Evolutionary conservation across 1,140 invertebrate species (phyloP), one percentile per base, ranked within the genome.

Genomic region (Wiebesia pumilae): DNA sequence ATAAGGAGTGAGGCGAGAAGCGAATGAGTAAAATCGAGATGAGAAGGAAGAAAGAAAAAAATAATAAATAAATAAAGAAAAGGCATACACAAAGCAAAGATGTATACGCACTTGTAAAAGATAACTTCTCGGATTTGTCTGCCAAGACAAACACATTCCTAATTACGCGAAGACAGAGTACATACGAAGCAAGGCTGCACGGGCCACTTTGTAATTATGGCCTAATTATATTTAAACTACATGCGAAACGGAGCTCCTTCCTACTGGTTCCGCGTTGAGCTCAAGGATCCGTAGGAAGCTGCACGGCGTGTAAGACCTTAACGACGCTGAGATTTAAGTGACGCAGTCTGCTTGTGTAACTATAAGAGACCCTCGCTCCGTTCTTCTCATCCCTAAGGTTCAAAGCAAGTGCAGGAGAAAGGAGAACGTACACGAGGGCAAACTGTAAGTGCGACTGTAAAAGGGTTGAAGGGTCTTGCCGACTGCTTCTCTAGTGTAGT

Each of bases 271-370:
- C 58, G 58, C 33, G 79, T 24, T 0, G 38, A 38, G 69, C 71
- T 75, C 71, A 24, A 40, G 40, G 24, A 38, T 43, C 40, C 40
- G 38, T 27, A 75, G 71, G 69, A 73, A 73, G 21, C 69, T 73
- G 69, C 69, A 27, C 71, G 35, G 65, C 71, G 58, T 30, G 33
- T 62, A 77, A 84, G 85, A 83, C 79, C 84, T 88, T 88, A 88
- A 89, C 87, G 84, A 88, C 84, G 85, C 87, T 81, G 87, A 89
- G 88, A 87, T 88, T 89, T 88, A 89, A 90, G 88, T 88, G 88
- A 83, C 75, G 87, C 71, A 78, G 80, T 71, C 81, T 62, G 81
- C 30, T 27, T 30, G 54, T 27, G 54, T 6, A 35, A 65, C 33
- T 19, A 35, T 38, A 62, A 24, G 40, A 30, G 12, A 9, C 43